Percentiles rank a stretch among this genome's conserved stretches.
Conservation (phyloP, 2,797 vertebrate genomes). For the Macropodus opercularis region DNA sequence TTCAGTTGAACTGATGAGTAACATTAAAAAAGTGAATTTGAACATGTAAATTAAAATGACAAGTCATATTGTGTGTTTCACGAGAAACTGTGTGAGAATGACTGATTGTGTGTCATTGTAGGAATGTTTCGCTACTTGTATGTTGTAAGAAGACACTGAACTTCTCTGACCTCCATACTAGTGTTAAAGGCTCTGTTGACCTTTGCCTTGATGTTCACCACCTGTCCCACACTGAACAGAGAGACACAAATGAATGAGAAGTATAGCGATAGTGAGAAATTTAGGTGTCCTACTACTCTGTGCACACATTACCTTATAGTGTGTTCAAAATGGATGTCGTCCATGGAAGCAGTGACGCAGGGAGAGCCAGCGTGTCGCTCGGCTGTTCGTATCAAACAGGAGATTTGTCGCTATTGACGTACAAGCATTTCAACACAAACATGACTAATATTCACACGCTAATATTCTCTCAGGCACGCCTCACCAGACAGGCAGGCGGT, state of each 20-base stretch:
- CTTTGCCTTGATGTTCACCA: slow-evolving; percentile 95
- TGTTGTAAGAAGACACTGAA: background rate
- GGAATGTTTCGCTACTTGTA: background rate
- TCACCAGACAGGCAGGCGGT: slow-evolving; percentile 92
- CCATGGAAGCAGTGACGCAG: slow-evolving; percentile 95
- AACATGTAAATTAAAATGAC: background rate
- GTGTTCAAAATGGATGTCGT: slow-evolving; percentile 94
- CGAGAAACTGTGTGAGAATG: background rate
- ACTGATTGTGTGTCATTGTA: background rate
- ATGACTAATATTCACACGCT: background rate
- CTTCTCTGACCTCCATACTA: slow-evolving; percentile 92
- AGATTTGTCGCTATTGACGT: background rate
- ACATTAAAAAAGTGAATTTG: background rate
- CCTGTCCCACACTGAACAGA: slow-evolving; percentile 87
- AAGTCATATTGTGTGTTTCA: background rate
- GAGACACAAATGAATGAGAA: background rate
- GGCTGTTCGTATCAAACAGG: slow-evolving; percentile 75
- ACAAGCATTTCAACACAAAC: background rate
- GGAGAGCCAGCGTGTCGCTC: slow-evolving; percentile 91
- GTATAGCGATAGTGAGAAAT: background rate
- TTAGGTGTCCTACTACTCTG: background rate
- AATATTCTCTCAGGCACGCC: slow-evolving; percentile 16
- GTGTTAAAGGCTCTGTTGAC: slow-evolving; percentile 96
- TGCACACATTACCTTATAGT: slow-evolving; percentile 87
- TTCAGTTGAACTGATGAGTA: too few species aligned